A percentile compares a stretch with the other conserved stretches of the same genome.
Conservation (phyloP, 1,140 invertebrate genomes). For the Laupala kohalensis region DNA sequence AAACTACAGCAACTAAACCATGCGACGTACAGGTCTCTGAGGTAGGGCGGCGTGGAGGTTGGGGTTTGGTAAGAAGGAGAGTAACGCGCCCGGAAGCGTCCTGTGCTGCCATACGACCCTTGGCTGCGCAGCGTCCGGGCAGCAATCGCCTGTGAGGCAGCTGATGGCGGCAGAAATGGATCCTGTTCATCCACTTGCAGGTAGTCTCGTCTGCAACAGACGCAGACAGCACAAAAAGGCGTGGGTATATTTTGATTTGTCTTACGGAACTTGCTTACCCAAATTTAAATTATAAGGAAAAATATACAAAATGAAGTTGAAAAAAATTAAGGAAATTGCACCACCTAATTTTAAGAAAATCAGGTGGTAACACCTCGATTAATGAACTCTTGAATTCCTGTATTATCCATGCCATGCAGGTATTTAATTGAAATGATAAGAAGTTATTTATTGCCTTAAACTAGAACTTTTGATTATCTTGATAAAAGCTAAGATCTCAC, state of each 20-base stretch:
- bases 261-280: too few relatives aligned
- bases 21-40: slow-evolving; percentile 19
- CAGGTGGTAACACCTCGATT: too few relatives aligned
- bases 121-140: slow-evolving; percentile 46
- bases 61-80: slow-evolving; percentile 31
- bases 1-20: slow-evolving; percentile 9
- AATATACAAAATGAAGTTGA: too few relatives aligned
- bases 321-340: too few relatives aligned
- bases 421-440: too few relatives aligned
- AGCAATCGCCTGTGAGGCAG: slow-evolving; percentile 46
- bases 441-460: too few relatives aligned
- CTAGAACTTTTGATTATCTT: too few relatives aligned
- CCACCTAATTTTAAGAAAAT: too few relatives aligned
- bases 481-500: too few relatives aligned
- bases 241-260: background rate
- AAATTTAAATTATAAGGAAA: too few relatives aligned
- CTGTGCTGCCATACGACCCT: slow-evolving; percentile 44
- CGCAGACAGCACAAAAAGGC: background rate
- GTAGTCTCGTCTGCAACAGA: slow-evolving; percentile 48
- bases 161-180: slow-evolving; percentile 49
- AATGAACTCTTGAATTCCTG: too few relatives aligned
- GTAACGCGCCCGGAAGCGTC: slow-evolving; percentile 30
- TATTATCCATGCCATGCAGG: too few relatives aligned
- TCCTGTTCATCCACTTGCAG: slow-evolving; percentile 59
- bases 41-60: slow-evolving; percentile 31